Evolutionary conservation across 2,888 invertebrate genomes (phyloP), one percentile per base, ranked within the genome.

Genomic region (Germaria angustata): DNA sequence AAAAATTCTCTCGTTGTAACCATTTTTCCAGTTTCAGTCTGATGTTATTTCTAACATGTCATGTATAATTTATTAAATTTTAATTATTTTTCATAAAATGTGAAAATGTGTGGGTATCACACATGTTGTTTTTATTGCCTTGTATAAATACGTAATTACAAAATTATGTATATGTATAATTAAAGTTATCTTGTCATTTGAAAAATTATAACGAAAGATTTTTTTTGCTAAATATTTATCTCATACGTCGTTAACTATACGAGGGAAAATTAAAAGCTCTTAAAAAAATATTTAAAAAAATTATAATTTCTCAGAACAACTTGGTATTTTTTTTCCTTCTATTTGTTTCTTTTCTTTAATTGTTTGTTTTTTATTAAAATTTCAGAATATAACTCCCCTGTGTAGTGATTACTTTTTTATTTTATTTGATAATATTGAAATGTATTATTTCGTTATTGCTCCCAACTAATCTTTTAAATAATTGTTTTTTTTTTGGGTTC

Each of bases 21-120:
- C 6, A 11, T 32, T 53, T 28, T 24, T 24, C n/a, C 13, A 44
- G 8, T 17, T 24, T 24, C 46, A 39, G 34, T 39, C 49, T 80
- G 69, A 65, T 76, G 76, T 76, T 71, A 80, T 65, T 65, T 80
- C 63, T 63, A 75, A 75, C 61, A 61, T 66, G 71, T 65, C 65
- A 72, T 49, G 46, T 63, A 57, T 71, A 59, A 69, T 63, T 61
- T 80, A 73, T 76, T 61, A 41, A 66, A 51, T 44, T 73, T 76
- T 59, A 59, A 68, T 77, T 68, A 61, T 59, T 68, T 59, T 76
- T n/a, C n/a, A n/a, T n/a, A n/a, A n/a, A n/a, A 32, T 51, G 17
- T 20, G 0, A 32, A 68, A 61, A 20, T 59, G 41, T 32, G 59
- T 77, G 51, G 51, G 51, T 46, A 51, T 36, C 51, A 51, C 51